phyloP scores from a whole-genome alignment of 2,888 invertebrate species.

The Meandrusa payeni region DNA sequence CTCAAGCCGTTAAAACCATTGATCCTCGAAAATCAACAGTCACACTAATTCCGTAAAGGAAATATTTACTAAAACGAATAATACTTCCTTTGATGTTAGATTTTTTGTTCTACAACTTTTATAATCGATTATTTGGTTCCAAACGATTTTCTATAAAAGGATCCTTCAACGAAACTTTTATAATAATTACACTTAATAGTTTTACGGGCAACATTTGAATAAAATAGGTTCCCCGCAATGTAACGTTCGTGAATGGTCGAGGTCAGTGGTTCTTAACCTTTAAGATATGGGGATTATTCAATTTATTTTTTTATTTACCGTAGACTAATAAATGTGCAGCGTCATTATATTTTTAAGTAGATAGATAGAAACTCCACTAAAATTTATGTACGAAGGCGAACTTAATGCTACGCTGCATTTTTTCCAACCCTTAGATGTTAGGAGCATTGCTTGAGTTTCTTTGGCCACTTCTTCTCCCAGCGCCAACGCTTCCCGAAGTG shows the following conservation, averaged over 20 bases:
- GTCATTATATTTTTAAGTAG: no score
- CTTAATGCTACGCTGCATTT: no score
- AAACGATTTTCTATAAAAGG: slow-evolving; percentile 41
- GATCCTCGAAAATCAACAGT: slow-evolving; percentile 24
- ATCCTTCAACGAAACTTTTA: slow-evolving; percentile 33
- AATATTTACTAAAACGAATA: slow-evolving; percentile 41
- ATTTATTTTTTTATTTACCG: no score
- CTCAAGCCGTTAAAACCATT: background rate
- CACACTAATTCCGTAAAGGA: slow-evolving; percentile 40
- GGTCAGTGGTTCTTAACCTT: no score
- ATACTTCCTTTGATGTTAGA: slow-evolving; percentile 34
- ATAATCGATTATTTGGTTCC: slow-evolving; percentile 46
- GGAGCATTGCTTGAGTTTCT: no score
- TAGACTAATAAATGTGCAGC: no score
- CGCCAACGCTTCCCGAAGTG: no score
- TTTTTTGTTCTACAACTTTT: slow-evolving; percentile 31
- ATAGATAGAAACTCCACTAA: no score
- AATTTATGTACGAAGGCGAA: no score
- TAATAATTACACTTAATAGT: slow-evolving; percentile 41
- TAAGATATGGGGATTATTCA: no score
- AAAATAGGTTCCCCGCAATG: slow-evolving; percentile 35
- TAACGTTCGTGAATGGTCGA: slow-evolving; percentile 38
- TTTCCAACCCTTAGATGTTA: no score
- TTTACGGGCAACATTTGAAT: slow-evolving; percentile 35
- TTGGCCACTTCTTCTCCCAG: no score